Evolutionary conservation across 2,113 vertebrate species (phyloP), one percentile per base, ranked within the genome.

Genomic region (Dicaeum eximium): DNA sequence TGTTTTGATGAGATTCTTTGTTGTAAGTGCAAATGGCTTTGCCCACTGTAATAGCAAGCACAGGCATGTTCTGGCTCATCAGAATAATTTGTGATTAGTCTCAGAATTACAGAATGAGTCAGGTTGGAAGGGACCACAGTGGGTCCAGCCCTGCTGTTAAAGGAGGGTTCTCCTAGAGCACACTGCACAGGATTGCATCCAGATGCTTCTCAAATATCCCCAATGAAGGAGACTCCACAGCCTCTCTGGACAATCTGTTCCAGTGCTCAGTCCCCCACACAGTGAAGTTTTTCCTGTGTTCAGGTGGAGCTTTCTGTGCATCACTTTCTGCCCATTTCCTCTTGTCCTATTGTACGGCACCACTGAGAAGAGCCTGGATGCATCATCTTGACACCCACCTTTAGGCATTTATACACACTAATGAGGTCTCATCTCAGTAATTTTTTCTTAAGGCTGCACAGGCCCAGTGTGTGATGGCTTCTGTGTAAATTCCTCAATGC

Each of bases 341-440:
- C 33, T 28, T 38, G 27, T 37, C 23, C 28, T 51, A 0, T 45
- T 53, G 2, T 23, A 70, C 61, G 14, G 18, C 22, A 73, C 11
- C 10, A 17, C 21, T 0, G 1, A 38, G 27, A 27, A 45, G 18
- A 45, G 17, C 15, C 33, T 37, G 10, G 33, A 35, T 62, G 3
- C 21, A 44, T 44, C 33, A 9, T 38, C 28, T 38, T 54, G 33
- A 45, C 28, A 61, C 7, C 13, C 12, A 45, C 33, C 23, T 78
- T 28, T 7, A 78, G 33, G 8, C 28, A 19, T 33, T 38, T 69
- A n/a, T 38, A 28, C 12, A 33, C 5, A 53, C n/a, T 20, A 11
- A 16, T 61, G 54, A 28, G 13, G 10, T 61, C 8, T 51, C 15
- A 8, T 77, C 17, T 8, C 54, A 45, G 5, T 38, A 2, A 11